Percentiles rank a stretch among this genome's conserved stretches.
These are phyloP conservation scores for Arge pagana DNA, from an alignment of 2,888 invertebrate species.

Conservation along the genomic window DNA sequence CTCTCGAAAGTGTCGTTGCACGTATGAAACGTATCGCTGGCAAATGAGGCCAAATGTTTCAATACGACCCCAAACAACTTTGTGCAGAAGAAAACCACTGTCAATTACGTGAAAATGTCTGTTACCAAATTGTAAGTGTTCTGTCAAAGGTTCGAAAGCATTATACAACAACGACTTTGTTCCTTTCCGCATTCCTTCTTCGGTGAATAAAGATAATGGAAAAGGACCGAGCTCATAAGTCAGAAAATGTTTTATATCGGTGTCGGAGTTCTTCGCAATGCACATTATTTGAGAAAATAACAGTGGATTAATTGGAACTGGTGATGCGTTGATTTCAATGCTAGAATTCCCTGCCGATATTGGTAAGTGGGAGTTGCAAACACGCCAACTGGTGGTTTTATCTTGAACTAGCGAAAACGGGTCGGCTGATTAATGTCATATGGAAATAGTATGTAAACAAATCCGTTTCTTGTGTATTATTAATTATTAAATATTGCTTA, in stretches of 20 bases:
- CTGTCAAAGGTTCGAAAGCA: conserved; percentile 1
- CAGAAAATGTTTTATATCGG: conserved; percentile 17
- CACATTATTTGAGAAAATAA: conserved; percentile 19
- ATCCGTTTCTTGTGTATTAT: too few species aligned
- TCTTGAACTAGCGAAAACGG: too few species aligned
- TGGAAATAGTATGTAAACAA: too few species aligned
- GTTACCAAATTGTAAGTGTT: not conserved
- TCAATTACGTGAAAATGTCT: conserved; percentile 17
- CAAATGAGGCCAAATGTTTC: conserved; percentile 18
- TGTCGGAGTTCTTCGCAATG: conserved; percentile 7
- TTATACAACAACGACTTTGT: conserved; percentile 16
- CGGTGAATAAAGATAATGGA: conserved; percentile 17
- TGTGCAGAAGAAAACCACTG: conserved; percentile 21
- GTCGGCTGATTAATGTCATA: too few species aligned
- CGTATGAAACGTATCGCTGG: conserved; percentile 20
- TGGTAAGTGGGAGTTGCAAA: too few species aligned
- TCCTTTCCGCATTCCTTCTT: conserved; percentile 11
- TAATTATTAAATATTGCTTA: too few species aligned
- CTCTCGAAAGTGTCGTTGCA: conserved; percentile 24
- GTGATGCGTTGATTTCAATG: too few species aligned
- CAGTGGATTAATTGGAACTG: conserved; percentile 13
- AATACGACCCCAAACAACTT: conserved; percentile 20
- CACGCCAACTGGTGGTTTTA: too few species aligned
- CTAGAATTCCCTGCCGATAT: too few species aligned
- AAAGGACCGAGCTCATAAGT: conserved; percentile 25